Base-by-base conservation (phyloP, 2,797 vertebrate species). In the Eleutherodactylus coqui region DNA sequence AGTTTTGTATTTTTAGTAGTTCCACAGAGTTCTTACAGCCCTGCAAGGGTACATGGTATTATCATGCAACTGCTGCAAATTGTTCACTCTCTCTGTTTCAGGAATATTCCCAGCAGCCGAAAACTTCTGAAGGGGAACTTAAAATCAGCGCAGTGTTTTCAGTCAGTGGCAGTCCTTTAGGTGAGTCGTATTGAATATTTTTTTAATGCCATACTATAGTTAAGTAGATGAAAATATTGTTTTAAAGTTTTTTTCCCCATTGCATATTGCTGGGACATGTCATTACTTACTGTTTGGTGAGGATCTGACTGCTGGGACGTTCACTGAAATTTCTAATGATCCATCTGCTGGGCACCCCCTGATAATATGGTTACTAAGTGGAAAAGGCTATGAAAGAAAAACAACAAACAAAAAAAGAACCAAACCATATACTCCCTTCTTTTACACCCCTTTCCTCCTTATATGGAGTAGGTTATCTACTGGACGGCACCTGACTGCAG, bases 121-220 rank as follows among this genome's bases (percentile, higher is more conserved):
- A 95, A 94, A 88, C 94, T 91, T 93, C 95, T 87, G 97, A 97
- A 87, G 94, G 94, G 85, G 96, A 97, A 91, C 91, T 99, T 92
- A 96, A 95, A 95, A 99, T 99, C 89, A 98, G 96, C n/a, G 96
- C 97, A 2, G 97, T 99, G 70, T 99, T 95, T 94, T 98, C 97
- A 73, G 98, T 98, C 90, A 95, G 95, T 90, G 89, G 94, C 88
- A 92, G 92, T 90, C 89, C 93, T 88, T 89, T 94, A 87, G 91
- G 94, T 93, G 93, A 94, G 94, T 91, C 3, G 29, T 34, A 51
- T 38, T 51, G 10, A 32, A 16, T 32, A 2, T 73, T 11, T 45
- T 19, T 73, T 14, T 45, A 73, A 51, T 19, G 11, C 58, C 13
- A 5, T 51, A 51, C 51, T 55, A 13, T 13, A 11, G 3, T 60